Base-by-base conservation (phyloP, 2,113 vertebrate species). In the Caloenas nicobarica region DNA sequence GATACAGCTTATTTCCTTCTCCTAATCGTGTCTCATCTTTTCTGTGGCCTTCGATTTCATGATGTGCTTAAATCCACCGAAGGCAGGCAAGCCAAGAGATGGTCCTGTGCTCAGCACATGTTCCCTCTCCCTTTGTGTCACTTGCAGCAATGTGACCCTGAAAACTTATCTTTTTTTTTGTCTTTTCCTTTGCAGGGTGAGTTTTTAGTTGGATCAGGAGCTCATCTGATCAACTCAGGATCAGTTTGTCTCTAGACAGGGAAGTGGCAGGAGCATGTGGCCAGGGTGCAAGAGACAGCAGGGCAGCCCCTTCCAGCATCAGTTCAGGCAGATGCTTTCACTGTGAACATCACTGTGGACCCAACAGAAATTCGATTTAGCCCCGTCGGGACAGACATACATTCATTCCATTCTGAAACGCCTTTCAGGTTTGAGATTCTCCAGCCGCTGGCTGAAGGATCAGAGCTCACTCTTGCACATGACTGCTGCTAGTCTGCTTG, bases 391-490 rank as follows among this genome's bases (percentile, higher is more conserved):
- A 68, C 36, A 46, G 18, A 42, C 5, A 7, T 2, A 58, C 5
- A 0, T 28, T 50, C 31, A 44, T 46, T 50, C 58, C 66, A 5
- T 19, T 50, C 73, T 38, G 44, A 80, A 70, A 76, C 14, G 71
- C 15, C 18, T 60, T 40, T 40, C 36, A 31, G 33, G 58, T 10
- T 46, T 1, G 33, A 62, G 40, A n/a, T 68, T 72, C 18, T 34
- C 25, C 57, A 66, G 71, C 33, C 29, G 2, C 33, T 16, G 19
- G 42, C 36, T 26, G 33, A 68, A 57, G 54, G 84, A 56, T 10
- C 2, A 1, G 51, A 50, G 33, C 31, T 66, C 5, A 0, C 14
- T 33, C 46, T n/a, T 46, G n/a, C 0, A 0, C 0, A 0, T 65
- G 38, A 65, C 31, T 54, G 66, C 56, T n/a, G 1, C 54, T 17